Percentiles rank a stretch among this genome's conserved stretches.
These are phyloP conservation scores for Mesoclemmys tuberculata DNA, from an alignment of 2,113 vertebrate genomes.

Conservation along the genomic window DNA sequence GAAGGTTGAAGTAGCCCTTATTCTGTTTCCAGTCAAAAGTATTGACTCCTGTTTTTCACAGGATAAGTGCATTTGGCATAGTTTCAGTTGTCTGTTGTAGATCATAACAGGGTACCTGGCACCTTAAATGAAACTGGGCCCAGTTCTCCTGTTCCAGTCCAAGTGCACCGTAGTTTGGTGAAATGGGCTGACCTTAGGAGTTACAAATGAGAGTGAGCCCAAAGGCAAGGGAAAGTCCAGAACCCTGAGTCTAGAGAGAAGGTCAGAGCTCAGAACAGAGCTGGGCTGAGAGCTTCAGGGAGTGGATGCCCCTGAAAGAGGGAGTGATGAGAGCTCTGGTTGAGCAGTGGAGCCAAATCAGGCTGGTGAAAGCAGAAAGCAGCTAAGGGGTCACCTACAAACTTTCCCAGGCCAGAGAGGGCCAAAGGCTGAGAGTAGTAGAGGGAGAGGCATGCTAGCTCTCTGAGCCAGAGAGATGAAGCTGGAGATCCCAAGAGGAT, in stretches of 20 bases:
- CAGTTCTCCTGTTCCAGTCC: background rate
- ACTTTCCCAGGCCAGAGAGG: background rate
- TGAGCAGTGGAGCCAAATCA: background rate
- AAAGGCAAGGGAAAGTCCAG: background rate
- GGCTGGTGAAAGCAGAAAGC: background rate
- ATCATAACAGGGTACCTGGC: background rate
- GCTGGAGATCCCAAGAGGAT: background rate
- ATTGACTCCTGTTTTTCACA: background rate
- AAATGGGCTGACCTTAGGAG: background rate
- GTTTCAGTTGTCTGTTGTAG: background rate
- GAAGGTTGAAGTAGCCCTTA: background rate
- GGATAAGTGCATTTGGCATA: background rate
- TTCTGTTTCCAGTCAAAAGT: background rate
- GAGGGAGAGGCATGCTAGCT: background rate
- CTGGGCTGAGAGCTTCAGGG: background rate
- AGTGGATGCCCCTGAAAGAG: background rate
- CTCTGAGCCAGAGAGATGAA: background rate
- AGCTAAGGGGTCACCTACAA: background rate
- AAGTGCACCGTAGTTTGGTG: background rate
- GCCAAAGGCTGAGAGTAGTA: background rate
- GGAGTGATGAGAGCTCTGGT: background rate
- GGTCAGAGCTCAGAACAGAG: background rate
- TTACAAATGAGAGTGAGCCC: background rate
- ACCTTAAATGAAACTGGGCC: background rate
- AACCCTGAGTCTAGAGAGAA: background rate